phyloP scores from a whole-genome alignment of 2,113 vertebrate species.

The Sorex araneus region DNA sequence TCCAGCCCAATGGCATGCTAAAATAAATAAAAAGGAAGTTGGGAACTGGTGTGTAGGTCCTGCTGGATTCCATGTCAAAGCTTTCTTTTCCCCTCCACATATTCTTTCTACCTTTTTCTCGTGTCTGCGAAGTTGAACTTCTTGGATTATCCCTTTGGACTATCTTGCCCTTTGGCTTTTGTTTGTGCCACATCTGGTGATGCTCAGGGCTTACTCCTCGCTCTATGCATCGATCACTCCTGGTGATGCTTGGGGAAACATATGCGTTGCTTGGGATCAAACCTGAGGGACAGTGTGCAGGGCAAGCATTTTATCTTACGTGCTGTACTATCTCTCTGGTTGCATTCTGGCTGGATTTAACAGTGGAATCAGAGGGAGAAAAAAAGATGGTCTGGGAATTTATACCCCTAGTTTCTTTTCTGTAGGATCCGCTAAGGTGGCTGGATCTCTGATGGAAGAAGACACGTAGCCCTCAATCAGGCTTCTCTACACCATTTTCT shows the following conservation, averaged over 20 bases:
- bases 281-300: too few relatives aligned
- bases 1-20: constrained; percentile 31
- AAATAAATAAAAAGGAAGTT: constrained; percentile 20
- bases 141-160: neutral
- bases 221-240: too few relatives aligned
- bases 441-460: neutral
- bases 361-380: neutral
- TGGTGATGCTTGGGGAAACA: too few relatives aligned
- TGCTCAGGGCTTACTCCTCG: too few relatives aligned
- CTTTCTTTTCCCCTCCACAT: constrained; percentile 14
- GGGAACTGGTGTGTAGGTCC: neutral
- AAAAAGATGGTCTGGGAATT: neutral
- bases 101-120: neutral
- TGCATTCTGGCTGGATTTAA: constrained; percentile 28
- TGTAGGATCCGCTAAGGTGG: neutral
- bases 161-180: neutral
- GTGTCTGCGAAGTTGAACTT: constrained; percentile 21
- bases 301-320: too few relatives aligned
- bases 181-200: too few relatives aligned
- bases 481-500: constrained; percentile 14
- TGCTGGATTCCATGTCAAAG: neutral
- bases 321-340: too few relatives aligned
- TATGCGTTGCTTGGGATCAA: too few relatives aligned
- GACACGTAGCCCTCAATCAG: neutral
- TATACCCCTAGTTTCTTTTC: neutral